Evolutionary conservation across 2,113 vertebrate genomes (phyloP), one percentile per base, ranked within the genome.

Genomic region (Catharus minimus): DNA sequence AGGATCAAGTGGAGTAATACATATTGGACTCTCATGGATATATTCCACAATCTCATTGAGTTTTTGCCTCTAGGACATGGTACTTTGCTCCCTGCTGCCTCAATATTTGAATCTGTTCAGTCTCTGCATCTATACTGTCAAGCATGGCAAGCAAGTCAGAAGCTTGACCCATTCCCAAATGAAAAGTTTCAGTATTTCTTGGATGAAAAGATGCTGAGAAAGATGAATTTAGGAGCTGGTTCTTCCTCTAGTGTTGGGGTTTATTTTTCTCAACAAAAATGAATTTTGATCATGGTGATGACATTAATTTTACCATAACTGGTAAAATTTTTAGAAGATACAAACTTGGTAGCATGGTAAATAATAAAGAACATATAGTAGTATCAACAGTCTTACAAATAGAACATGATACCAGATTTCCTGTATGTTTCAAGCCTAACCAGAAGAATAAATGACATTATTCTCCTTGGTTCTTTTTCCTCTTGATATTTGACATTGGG

Each of bases 401-500:
- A 69, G 27, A 36, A 60, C 0, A 0, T 46, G 33, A 21, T 58
- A n/a, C 2, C 8, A 24, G 6, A n/a, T 58, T 60, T 67, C 24
- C 20, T 38, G 2, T 41, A 24, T 60, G 26, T 75, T 81, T 78
- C 55, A 79, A 80, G 22, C 38, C 5, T 32, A 74, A 24, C 32
- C 38, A 23, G 33, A 64, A 43, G 13, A 89, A 47, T 38, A 73
- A 61, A 39, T 24, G 0, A 33, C 7, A 33, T 43, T 50, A 33
- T 82, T 47, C 2, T 76, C 11, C 13, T 66, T 67, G 11, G 4
- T 32, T 52, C 7, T 32, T 69, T 75, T 64, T 26, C 5, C 10
- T 71, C 5, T 49, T 53, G 33, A 16, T 53, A 71, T 64, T 92
- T 88, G 74, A 95, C 71, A 50, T 8, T 97, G 93, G 52, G 94